phyloP scores from a whole-genome alignment of 2,797 vertebrate species.

The Gadopsis bispinosus region DNA sequence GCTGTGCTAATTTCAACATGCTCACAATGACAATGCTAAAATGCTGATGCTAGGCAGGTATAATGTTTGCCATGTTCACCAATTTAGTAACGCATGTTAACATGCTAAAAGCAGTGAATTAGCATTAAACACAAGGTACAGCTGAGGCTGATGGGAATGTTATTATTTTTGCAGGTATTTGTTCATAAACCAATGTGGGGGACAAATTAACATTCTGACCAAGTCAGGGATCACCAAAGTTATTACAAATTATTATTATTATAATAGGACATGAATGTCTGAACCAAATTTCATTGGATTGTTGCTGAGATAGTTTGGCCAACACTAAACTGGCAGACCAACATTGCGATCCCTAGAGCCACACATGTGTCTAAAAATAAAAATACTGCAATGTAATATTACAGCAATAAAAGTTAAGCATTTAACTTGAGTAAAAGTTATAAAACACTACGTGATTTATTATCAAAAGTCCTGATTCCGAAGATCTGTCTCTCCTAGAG shows the following conservation, averaged over 20 bases:
- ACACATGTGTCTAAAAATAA: neutral
- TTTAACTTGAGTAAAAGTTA: neutral
- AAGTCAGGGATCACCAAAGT: too few relatives aligned
- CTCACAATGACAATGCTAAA: neutral
- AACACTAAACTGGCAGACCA: neutral
- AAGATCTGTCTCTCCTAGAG: neutral
- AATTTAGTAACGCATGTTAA: neutral
- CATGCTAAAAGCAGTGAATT: neutral
- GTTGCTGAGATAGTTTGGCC: neutral
- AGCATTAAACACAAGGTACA: neutral
- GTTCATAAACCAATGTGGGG: neutral
- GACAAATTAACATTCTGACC: neutral
- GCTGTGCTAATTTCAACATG: neutral
- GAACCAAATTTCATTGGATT: neutral
- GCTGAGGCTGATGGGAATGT: neutral
- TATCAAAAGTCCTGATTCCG: neutral
- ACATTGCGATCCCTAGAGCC: neutral
- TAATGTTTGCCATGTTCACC: neutral
- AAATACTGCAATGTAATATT: neutral
- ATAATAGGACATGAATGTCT: neutral
- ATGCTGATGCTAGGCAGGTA: neutral
- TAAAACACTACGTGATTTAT: neutral
- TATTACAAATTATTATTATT: too few relatives aligned
- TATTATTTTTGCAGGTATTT: neutral
- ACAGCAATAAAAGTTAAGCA: too few relatives aligned